Conservation (phyloP, 2,888 invertebrate genomes). For the Matsumyia berberina region DNA sequence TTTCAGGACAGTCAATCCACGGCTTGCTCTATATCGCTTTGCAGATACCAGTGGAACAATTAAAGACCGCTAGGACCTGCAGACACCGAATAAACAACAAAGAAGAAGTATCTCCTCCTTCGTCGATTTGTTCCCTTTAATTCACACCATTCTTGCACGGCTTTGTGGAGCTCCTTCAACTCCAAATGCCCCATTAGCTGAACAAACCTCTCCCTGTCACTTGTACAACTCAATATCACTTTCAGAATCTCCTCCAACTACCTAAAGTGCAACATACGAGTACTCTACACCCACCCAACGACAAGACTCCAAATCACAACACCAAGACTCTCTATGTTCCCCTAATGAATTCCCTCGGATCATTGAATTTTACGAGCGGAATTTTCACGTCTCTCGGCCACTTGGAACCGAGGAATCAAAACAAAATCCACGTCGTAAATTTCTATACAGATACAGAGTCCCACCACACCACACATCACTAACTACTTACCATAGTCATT, state of each 20-base stretch:
- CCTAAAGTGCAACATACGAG: constrained; percentile 53
- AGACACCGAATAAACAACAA: no score
- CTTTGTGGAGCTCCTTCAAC: constrained; percentile 1
- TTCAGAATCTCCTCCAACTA: constrained; percentile 60
- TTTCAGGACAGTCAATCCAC: no score
- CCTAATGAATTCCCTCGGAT: constrained; percentile 71
- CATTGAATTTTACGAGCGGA: constrained; percentile 72
- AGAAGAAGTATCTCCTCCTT: no score
- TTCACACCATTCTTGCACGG: constrained; percentile 55
- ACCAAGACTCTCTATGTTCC: constrained; percentile 29
- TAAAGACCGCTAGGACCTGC: no score
- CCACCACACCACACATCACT: constrained; percentile 24
- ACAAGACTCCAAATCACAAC: constrained; percentile 24
- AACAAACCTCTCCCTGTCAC: constrained; percentile 60
- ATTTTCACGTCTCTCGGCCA: constrained; percentile 18
- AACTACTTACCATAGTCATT: constrained; percentile 68
- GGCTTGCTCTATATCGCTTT: no score
- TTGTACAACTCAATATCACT: constrained; percentile 72
- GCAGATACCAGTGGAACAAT: no score
- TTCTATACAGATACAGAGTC: constrained; percentile 32
- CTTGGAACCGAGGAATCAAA: constrained; percentile 72
- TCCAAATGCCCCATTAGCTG: constrained; percentile 60
- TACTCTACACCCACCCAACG: constrained; percentile 35
- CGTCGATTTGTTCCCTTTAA: constrained; percentile 14
- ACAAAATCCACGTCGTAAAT: constrained; percentile 73